Evolutionary conservation across 2,888 invertebrate genomes (phyloP), one percentile per base, ranked within the genome.

Genomic region (Drosophila rellima): DNA sequence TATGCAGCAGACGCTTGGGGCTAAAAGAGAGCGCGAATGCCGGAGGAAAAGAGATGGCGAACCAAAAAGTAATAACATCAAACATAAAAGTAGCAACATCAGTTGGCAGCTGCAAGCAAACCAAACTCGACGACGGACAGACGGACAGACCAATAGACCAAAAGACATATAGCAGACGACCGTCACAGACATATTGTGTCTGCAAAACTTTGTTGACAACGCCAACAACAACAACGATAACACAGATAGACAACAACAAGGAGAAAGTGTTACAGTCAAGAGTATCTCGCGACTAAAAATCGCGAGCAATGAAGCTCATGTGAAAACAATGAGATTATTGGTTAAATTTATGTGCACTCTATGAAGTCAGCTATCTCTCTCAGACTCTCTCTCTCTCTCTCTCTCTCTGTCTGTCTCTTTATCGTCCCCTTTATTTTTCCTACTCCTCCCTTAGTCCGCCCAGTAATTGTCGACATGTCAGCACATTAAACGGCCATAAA

Each of bases 11-110:
- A 60, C 70, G 67, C 39, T 65, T 37, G 50, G 60, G 45, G 7
- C 47, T 23, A 51, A 15, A 51, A 67, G 59, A 59, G 42, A 81
- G 40, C 40, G 47, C 13, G 18, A 23, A 20, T 26, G 33, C 20
- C 42, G 5, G 10, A 11, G 15, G 6, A 26, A 59, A 40, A 56
- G 51, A 62, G 69, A 66, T 23, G 31, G 61, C 37, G 20, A 11
- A 23, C 37, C 39, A 62, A 40, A 80, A 77, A 73, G 79, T 84
- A 86, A 86, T 86, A 85, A 84, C 84, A 85, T 86, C 85, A 86
- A 74, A 77, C 74, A 87, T 85, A 85, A 85, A 84, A 85, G 86
- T 85, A 86, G 86, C 84, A 80, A 86, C 84, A 86, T 85, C 82
- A 77, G 84, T 78, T 84, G 82, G 74, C 86, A 84, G 83, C 82